Percentiles rank a stretch among this genome's conserved stretches.
Conservation (phyloP, 1,140 invertebrate genomes). For the Zaprionus gabonicus region DNA sequence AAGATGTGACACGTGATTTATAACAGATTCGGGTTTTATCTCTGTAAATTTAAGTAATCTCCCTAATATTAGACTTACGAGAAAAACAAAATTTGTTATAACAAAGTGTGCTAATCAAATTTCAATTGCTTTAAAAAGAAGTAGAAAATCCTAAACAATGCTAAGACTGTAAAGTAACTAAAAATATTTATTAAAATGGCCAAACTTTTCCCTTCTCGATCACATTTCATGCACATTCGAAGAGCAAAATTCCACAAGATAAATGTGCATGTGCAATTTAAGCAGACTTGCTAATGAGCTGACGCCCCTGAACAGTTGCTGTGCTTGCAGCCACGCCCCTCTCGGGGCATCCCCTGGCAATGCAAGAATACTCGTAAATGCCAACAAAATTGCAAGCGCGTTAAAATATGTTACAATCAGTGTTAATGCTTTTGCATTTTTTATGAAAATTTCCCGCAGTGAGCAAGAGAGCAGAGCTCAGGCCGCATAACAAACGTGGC, state of each 20-base stretch:
- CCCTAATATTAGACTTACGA: background rate
- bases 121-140: background rate
- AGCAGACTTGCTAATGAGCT: conserved; percentile 31
- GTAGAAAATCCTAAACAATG: background rate
- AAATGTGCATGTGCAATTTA: conserved; percentile 18
- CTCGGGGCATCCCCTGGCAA: background rate
- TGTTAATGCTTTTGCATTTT: conserved; percentile 75
- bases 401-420: conserved; percentile 79
- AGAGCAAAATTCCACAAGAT: background rate
- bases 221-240: background rate
- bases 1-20: conserved; percentile 16
- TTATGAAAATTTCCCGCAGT: conserved; percentile 72
- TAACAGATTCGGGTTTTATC: background rate
- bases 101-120: no score
- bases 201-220: background rate
- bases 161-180: background rate
- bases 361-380: conserved; percentile 47
- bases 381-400: conserved; percentile 47
- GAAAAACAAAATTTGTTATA: no score
- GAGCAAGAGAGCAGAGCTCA: conserved; percentile 28
- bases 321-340: background rate
- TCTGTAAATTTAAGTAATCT: background rate
- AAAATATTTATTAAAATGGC: background rate
- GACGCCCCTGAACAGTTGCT: background rate
- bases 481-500: conserved; percentile 34